Conservation (phyloP, 1,140 invertebrate species). For the Acromyrmex echinatior region DNA sequence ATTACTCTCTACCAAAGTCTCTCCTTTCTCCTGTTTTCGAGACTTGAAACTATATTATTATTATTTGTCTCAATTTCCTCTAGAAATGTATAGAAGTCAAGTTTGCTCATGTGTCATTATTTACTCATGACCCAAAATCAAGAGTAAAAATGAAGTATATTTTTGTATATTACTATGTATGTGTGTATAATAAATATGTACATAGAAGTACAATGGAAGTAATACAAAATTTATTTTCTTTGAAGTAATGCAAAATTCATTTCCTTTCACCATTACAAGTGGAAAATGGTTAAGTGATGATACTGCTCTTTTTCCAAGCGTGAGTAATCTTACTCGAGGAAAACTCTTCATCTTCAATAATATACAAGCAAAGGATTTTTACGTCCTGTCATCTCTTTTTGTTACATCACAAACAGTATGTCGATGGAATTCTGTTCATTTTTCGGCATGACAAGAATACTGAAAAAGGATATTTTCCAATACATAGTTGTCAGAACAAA, state of each 20-base stretch:
- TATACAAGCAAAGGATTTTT: slow-evolving; percentile 24
- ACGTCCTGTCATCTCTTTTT: slow-evolving; percentile 28
- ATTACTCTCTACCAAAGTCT: too few species aligned
- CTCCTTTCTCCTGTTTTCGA: too few species aligned
- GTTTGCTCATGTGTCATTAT: too few species aligned
- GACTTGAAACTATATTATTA: too few species aligned
- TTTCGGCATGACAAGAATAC: not conserved
- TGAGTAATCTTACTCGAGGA: slow-evolving; percentile 35
- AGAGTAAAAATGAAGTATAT: too few species aligned
- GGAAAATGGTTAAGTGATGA: slow-evolving; percentile 46
- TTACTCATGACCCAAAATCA: too few species aligned
- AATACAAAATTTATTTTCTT: slow-evolving; percentile 42
- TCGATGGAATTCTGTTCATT: slow-evolving; percentile 48
- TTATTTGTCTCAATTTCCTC: too few species aligned
- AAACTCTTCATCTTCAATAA: slow-evolving; percentile 35
- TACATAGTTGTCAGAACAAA: slow-evolving; percentile 17
- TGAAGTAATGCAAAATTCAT: slow-evolving; percentile 43
- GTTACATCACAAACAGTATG: slow-evolving; percentile 35
- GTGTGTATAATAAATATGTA: not conserved
- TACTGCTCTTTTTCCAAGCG: slow-evolving; percentile 25
- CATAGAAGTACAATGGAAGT: slow-evolving; percentile 20
- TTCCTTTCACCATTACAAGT: slow-evolving; percentile 29
- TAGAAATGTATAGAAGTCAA: too few species aligned
- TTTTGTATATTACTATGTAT: not conserved
- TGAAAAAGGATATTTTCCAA: slow-evolving; percentile 43